Evolutionary conservation across 2,113 vertebrate genomes (phyloP).

Genomic region (Archilochus colubris): DNA sequence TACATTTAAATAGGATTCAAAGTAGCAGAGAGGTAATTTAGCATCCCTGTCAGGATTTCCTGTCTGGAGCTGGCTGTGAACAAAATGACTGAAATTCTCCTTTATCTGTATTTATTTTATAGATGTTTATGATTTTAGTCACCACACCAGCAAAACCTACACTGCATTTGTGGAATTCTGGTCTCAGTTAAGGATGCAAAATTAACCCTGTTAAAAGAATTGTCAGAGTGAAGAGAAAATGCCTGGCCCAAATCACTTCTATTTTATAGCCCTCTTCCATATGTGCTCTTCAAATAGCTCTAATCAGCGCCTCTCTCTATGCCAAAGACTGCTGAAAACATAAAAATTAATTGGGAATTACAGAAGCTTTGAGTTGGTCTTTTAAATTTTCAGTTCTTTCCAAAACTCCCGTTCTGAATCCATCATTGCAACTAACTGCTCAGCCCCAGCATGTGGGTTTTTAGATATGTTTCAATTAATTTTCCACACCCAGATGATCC

Average conservation of each 20-base stretch:
- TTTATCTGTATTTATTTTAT: background rate
- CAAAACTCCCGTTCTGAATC: background rate
- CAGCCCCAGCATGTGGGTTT: background rate
- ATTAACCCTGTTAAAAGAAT: background rate
- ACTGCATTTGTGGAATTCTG: background rate
- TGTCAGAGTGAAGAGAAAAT: background rate
- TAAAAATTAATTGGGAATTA: slow-evolving; percentile 37
- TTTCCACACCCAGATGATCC: background rate
- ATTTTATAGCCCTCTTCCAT: slow-evolving; percentile 18
- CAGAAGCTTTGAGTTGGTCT: background rate
- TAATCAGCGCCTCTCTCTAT: background rate
- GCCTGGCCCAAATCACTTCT: background rate
- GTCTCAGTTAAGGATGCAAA: background rate
- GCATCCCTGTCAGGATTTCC: background rate
- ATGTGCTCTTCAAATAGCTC: slow-evolving; percentile 19
- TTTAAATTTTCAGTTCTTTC: slow-evolving; percentile 1
- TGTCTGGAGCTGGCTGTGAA: background rate
- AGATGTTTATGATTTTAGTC: background rate
- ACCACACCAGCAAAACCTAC: background rate
- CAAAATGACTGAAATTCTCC: background rate
- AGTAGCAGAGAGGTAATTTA: background rate
- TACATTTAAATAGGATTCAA: background rate
- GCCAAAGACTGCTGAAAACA: background rate
- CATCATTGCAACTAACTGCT: background rate
- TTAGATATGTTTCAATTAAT: background rate